These are phyloP conservation scores for Achatina immaculata DNA, from an alignment of 1,140 invertebrate genomes.

Conservation along the genomic window DNA sequence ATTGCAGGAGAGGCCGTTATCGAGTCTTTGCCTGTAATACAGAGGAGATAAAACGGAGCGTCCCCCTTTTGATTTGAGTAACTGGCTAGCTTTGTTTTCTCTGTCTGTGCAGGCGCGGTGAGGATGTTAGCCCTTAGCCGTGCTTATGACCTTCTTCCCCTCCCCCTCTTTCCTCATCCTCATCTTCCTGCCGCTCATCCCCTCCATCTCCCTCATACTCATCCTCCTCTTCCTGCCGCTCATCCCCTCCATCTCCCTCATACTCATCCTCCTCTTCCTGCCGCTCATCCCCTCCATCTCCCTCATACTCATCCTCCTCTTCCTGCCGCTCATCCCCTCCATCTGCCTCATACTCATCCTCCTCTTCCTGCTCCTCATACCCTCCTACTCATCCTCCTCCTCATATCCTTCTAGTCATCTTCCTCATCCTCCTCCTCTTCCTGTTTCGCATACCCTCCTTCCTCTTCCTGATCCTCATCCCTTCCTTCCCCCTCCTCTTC, in stretches of 20 bases:
- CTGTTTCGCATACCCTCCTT: constrained; percentile 16
- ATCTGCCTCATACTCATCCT: neutral
- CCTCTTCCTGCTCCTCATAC: neutral
- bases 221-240: constrained; percentile 14
- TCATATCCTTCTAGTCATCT: neutral
- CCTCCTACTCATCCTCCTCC: neutral
- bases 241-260: constrained; percentile 13
- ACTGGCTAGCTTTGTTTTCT: no score
- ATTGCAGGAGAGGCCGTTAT: no score
- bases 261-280: neutral
- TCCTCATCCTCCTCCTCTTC: neutral
- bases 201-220: constrained; percentile 29
- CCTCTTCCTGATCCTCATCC: constrained; percentile 11
- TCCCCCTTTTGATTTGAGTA: no score
- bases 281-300: constrained; percentile 18
- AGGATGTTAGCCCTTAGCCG: no score
- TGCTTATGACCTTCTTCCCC: neutral
- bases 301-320: neutral
- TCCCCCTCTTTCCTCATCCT: constrained; percentile 29
- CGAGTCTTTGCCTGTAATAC: no score
- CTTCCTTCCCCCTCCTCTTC: constrained; percentile 20
- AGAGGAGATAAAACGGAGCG: no score
- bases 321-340: neutral
- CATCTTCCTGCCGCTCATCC: constrained; percentile 29
- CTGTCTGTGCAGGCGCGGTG: no score